phyloP scores from a whole-genome alignment of 1,140 invertebrate genomes.

The Diuraphis noxia region DNA sequence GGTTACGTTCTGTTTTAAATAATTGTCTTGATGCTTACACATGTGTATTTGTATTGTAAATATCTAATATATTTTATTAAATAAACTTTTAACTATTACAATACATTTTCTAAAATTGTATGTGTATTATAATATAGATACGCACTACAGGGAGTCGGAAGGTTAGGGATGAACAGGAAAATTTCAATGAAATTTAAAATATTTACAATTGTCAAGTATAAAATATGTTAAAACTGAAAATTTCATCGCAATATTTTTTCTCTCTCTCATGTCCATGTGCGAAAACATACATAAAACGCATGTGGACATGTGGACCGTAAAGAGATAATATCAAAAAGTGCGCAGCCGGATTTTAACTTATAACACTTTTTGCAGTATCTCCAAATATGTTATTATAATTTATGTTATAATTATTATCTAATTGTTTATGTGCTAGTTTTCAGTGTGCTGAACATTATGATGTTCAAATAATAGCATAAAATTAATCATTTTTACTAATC shows the following conservation, averaged over 20 bases:
- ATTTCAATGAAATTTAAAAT: background rate
- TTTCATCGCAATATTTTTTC: no score
- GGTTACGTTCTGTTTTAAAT: background rate
- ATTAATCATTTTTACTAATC: background rate
- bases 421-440: background rate
- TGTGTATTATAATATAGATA: background rate
- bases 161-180: background rate
- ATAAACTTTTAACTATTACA: background rate
- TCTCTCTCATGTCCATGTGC: no score
- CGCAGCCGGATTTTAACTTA: background rate
- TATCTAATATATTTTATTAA: conserved; percentile 6
- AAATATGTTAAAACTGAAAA: background rate
- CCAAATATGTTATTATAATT: background rate
- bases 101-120: no score
- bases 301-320: no score
- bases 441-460: background rate
- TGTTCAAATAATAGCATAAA: background rate
- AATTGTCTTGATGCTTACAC: no score
- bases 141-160: background rate
- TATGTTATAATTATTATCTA: background rate
- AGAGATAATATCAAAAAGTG: background rate
- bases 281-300: no score
- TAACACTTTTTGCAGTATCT: background rate
- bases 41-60: background rate
- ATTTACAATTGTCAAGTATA: background rate